phyloP scores from a whole-genome alignment of 2,888 invertebrate species.

The Prosopocoilus inquinatus region DNA sequence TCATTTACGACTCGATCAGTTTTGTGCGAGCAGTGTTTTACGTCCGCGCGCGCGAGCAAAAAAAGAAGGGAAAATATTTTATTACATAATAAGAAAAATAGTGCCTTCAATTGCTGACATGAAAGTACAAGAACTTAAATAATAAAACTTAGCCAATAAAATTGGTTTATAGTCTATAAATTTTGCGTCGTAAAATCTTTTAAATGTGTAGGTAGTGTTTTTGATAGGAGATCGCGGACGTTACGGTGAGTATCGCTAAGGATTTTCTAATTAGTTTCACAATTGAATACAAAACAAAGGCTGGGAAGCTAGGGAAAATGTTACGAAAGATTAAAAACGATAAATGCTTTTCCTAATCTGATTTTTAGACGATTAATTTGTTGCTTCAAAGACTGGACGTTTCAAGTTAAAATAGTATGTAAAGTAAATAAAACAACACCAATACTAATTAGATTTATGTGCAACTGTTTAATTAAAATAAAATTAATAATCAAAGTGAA shows the following conservation, averaged over 20 bases:
- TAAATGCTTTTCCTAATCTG: too few relatives aligned
- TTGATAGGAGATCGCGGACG: conserved; percentile 43
- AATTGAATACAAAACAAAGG: neutral
- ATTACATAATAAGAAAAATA: conserved; percentile 48
- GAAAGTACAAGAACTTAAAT: conserved; percentile 52
- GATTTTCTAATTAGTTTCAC: conserved; percentile 17
- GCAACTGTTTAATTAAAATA: too few relatives aligned
- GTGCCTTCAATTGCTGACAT: conserved; percentile 50
- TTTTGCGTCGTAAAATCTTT: conserved; percentile 48
- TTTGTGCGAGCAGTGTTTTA: conserved; percentile 38
- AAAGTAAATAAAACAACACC: too few relatives aligned
- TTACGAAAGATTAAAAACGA: too few relatives aligned
- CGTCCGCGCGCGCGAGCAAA: conserved; percentile 12
- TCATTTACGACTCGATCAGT: conserved; percentile 45
- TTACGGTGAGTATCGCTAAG: conserved; percentile 38
- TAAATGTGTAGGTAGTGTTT: conserved; percentile 42
- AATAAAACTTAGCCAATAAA: conserved; percentile 51
- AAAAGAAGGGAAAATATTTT: conserved; percentile 45
- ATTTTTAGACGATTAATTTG: too few relatives aligned
- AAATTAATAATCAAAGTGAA: too few relatives aligned
- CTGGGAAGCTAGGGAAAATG: too few relatives aligned
- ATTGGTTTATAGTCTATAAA: conserved; percentile 50
- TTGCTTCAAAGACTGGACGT: too few relatives aligned
- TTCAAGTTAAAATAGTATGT: too few relatives aligned
- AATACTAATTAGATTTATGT: too few relatives aligned